Base-by-base conservation (phyloP, 2,888 invertebrate species). In the Steinernema carpocapsae region DNA sequence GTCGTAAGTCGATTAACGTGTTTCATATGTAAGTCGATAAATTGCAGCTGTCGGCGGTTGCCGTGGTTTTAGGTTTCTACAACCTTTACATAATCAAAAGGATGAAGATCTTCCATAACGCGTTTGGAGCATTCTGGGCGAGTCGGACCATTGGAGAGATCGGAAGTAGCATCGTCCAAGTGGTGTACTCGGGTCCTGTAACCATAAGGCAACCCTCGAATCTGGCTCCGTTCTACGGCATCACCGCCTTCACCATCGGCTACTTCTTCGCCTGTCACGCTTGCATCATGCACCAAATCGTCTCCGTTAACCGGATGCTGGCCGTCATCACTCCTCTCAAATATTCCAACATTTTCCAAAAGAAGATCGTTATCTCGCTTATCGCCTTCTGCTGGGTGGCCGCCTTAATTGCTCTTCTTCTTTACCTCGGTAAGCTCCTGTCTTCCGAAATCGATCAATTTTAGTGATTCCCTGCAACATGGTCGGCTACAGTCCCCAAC, bases 181-280 rank as follows among this genome's bases (percentile, higher is more conserved):
- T 56, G 12, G 19, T 56, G 12, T 56, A 56, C 26, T 56, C 56
- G 26, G 56, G 56, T 12, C 56, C 56, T 3, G 56, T 56, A 6
- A 56, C 56, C 56, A 56, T 56, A 3, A 22, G 56, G 17, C 56
- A 56, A 26, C 22, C 56, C 6, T 22, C 4, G 26, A 17, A 26
- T 6, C 56, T 56, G 3, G 12, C 22, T 7, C 56, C 56, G 4
- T 56, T 26, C 26, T 56, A 24, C 22, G 56, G 56, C 22, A 10
- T 56, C 22, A 26, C 56, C 56, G 56, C 56, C 56, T 56, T 56
- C 56, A 26, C 26, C 6, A 26, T 56, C 3, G 56, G 56, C 56
- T 56, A 56, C 56, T 56, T 56, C 56, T 56, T 56, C 26, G 56
- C 56, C 6, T 56, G 56, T 19, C 56, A 56, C 56, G 56, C 56